Base-by-base conservation (phyloP, 1,140 invertebrate species). In the Eueides isabella region DNA sequence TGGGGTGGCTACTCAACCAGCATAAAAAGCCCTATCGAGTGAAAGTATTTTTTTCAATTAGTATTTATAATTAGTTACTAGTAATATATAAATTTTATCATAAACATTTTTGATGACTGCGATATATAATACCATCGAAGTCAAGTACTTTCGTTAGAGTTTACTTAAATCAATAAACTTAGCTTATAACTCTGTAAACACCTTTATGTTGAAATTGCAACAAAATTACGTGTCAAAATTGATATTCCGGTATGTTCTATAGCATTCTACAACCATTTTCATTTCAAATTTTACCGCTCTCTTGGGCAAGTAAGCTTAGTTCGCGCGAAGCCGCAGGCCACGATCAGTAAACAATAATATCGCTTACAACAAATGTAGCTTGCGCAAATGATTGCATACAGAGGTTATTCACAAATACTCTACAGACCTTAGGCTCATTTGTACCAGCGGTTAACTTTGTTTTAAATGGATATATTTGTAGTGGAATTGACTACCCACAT, bases 301-400 rank as follows among this genome's bases (percentile, higher is more conserved):
- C 48, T 55, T 55, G 19, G 48, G 48, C 48, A 55, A 55, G 48
- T 7, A 55, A 55, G 48, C 23, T 55, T 55, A 55, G 48, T 55
- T 55, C 48, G 48, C 23, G 48, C 48, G 19, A 12, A 55, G 23
- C 48, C 48, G 48, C 48, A 55, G 48, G 48, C 48, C 48, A 11
- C n/a, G 63, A 65, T 33, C 35, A 65, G 35, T 35, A 65, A 65
- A 65, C 63, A 65, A 65, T 65, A 35, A 31, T 35, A 65, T 65
- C 63, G 63, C 23, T 35, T 35, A 19, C 23, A 19, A 55, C 48
- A 55, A 5, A 55, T 55, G 14, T 16, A 35, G 30, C 30, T 65
- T 65, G 30, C 35, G 63, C 63, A 65, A 65, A 35, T 35, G 31
- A 35, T 65, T 65, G 63, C 35, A 35, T 65, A 31, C 48, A 55